phyloP scores from a whole-genome alignment of 2,888 invertebrate species.

The Crematogaster levior region DNA sequence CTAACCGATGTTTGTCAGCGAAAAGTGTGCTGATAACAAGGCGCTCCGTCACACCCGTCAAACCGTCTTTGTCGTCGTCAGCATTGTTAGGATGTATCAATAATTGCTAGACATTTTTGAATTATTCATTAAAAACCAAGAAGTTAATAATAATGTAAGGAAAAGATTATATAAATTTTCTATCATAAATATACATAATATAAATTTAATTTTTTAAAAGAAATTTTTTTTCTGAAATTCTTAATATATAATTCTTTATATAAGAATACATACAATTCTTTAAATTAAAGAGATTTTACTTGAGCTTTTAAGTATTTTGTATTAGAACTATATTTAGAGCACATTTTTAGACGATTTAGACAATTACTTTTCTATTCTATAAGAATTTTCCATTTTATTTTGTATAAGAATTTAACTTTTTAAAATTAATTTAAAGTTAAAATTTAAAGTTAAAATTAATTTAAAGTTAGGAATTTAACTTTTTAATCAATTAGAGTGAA shows the following conservation, averaged over 20 bases:
- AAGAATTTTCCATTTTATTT: too few relatives aligned
- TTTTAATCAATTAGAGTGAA: too few relatives aligned
- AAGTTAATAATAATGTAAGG: background rate
- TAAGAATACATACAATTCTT: too few relatives aligned
- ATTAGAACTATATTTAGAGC: background rate
- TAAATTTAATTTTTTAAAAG: background rate
- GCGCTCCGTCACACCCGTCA: conserved; percentile 37
- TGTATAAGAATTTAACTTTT: background rate
- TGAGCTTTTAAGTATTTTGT: background rate
- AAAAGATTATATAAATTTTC: background rate
- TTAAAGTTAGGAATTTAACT: too few relatives aligned
- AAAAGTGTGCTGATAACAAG: conserved; percentile 65
- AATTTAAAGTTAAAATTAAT: too few relatives aligned
- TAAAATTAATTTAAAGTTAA: too few relatives aligned
- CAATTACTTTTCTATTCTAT: background rate
- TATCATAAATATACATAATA: too few relatives aligned
- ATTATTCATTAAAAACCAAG: background rate
- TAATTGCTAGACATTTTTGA: background rate
- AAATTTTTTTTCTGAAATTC: background rate
- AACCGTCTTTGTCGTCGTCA: conserved; percentile 56
- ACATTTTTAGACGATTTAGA: background rate
- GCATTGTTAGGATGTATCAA: background rate
- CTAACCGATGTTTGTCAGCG: conserved; percentile 69
- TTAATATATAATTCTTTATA: too few relatives aligned
- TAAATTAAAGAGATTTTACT: background rate